A percentile compares a stretch with the other conserved stretches of the same genome.
Conservation (phyloP, 2,888 invertebrate genomes). For the Seira ritae region DNA sequence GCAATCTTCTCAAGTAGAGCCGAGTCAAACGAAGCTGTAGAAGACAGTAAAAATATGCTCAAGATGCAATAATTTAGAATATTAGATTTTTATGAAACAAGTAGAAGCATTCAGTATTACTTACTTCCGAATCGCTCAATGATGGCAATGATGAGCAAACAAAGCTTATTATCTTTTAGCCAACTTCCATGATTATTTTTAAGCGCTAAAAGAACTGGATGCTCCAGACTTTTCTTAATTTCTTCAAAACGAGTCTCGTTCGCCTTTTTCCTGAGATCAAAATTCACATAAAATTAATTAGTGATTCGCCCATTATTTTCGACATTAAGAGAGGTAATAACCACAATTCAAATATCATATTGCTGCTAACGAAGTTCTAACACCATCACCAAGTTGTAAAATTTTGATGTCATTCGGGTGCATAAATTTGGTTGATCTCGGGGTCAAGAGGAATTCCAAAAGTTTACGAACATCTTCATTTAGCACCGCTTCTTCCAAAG, state of each 20-base stretch:
- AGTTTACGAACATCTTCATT: conserved; percentile 34
- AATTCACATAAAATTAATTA: background rate
- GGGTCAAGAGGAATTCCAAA: conserved; percentile 44
- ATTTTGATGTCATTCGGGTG: conserved; percentile 45
- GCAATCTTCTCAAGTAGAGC: conserved; percentile 31
- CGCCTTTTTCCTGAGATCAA: conserved; percentile 40
- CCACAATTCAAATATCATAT: background rate
- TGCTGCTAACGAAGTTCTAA: conserved; percentile 38
- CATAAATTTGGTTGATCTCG: conserved; percentile 45
- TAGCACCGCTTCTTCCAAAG: conserved; percentile 31
- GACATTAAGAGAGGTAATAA: background rate
- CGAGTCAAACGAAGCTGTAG: conserved; percentile 1
- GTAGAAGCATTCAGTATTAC: no score
- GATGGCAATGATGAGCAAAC: conserved; percentile 40
- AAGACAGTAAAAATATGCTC: background rate
- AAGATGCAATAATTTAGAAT: background rate
- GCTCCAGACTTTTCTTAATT: conserved; percentile 32
- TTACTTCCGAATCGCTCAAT: conserved; percentile 40
- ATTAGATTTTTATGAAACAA: no score
- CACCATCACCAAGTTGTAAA: conserved; percentile 27
- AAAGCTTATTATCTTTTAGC: conserved; percentile 49
- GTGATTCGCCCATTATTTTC: background rate
- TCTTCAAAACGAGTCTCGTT: conserved; percentile 41
- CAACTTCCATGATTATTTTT: conserved; percentile 31
- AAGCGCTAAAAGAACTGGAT: conserved; percentile 22